These are phyloP conservation scores for Antitype chi DNA, from an alignment of 2,888 invertebrate species.

Conservation along the genomic window DNA sequence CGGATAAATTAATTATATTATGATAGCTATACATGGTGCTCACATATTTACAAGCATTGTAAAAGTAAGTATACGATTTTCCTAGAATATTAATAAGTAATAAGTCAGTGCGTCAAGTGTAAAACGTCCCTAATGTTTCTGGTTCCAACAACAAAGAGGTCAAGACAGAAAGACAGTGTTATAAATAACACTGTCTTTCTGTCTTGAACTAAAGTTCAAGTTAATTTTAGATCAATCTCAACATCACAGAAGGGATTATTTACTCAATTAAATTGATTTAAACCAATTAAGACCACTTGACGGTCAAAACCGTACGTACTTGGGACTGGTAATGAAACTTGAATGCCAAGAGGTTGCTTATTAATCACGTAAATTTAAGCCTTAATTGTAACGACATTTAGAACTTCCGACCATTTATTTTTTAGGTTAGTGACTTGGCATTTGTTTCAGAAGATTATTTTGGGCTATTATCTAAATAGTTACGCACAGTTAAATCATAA, in stretches of 20 bases:
- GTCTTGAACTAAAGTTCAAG: no score
- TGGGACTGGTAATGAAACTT: slow-evolving; percentile 36
- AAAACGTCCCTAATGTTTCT: slow-evolving; percentile 6
- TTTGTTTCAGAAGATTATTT: slow-evolving; percentile 28
- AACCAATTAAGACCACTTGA: slow-evolving; percentile 43
- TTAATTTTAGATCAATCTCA: slow-evolving; percentile 24
- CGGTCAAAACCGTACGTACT: slow-evolving; percentile 43
- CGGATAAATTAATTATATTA: no score
- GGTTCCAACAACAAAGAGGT: slow-evolving; percentile 14
- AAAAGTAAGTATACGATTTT: no score
- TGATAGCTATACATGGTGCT: no score
- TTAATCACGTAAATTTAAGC: slow-evolving; percentile 47
- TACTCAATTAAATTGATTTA: slow-evolving; percentile 28
- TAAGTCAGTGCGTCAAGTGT: no score
- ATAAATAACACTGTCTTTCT: no score
- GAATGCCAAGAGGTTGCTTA: slow-evolving; percentile 42
- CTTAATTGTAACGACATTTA: slow-evolving; percentile 51
- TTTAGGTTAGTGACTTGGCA: slow-evolving; percentile 17
- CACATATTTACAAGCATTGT: no score
- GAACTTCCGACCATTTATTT: slow-evolving; percentile 45
- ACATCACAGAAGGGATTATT: slow-evolving; percentile 12
- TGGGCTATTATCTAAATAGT: slow-evolving; percentile 11
- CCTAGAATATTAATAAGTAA: no score
- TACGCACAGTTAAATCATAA: neutral
- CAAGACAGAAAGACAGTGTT: neutral